Evolutionary conservation across 2,113 vertebrate species (phyloP).

Genomic region (Procavia capensis): DNA sequence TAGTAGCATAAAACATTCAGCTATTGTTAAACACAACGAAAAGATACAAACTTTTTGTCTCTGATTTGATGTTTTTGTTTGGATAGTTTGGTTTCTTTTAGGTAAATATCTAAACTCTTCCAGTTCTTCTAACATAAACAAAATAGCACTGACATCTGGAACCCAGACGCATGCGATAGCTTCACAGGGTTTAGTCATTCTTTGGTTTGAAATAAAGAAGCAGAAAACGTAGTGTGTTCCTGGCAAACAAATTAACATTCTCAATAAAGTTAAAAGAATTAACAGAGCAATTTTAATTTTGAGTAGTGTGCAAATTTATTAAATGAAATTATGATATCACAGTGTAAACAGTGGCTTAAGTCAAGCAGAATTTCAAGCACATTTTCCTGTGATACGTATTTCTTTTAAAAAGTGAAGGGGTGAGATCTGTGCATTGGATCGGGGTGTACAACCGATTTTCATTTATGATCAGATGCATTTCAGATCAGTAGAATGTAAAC

Average conservation of each 20-base stretch:
- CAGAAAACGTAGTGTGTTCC: slow-evolving; percentile 53
- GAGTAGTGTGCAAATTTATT: neutral
- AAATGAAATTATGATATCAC: slow-evolving; percentile 12
- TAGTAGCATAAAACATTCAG: neutral
- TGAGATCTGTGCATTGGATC: neutral
- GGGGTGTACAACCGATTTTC: slow-evolving; percentile 21
- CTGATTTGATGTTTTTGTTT: slow-evolving; percentile 59
- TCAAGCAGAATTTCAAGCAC: neutral
- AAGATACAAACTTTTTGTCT: neutral
- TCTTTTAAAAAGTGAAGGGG: slow-evolving; percentile 13
- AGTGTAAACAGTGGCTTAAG: slow-evolving; percentile 18
- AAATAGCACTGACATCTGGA: slow-evolving; percentile 82
- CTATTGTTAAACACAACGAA: neutral
- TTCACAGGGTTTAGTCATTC: slow-evolving; percentile 11
- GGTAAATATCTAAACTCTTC: slow-evolving; percentile 72
- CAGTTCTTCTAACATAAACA: slow-evolving; percentile 57
- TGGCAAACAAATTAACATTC: slow-evolving; percentile 8
- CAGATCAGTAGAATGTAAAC: slow-evolving; percentile 41
- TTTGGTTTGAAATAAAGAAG: slow-evolving; percentile 55
- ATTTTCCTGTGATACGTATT: neutral
- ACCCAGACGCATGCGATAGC: slow-evolving; percentile 70
- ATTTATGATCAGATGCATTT: slow-evolving; percentile 27
- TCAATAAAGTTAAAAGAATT: slow-evolving; percentile 30
- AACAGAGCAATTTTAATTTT: slow-evolving; percentile 37
- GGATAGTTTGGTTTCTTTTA: slow-evolving; percentile 70